Percentiles rank a stretch among this genome's conserved stretches.
These are phyloP conservation scores for Taenioides sp. DNA, from an alignment of 2,797 vertebrate species.

Conservation along the genomic window DNA sequence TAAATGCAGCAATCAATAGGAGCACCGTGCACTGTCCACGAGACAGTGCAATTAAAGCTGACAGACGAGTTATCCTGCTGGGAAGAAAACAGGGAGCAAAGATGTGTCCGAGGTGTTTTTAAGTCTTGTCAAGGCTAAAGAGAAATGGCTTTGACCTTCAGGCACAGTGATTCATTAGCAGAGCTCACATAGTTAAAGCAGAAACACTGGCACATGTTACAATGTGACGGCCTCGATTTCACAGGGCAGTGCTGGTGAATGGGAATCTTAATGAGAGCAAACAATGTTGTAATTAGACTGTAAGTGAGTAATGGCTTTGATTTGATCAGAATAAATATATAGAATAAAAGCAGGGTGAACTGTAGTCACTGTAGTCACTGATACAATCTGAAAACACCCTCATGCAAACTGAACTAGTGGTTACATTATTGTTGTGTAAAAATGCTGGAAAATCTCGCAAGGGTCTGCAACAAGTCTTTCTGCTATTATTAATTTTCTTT, in stretches of 20 bases:
- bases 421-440: neutral
- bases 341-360: neutral
- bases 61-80: conserved; percentile 66
- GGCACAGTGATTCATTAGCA: conserved; percentile 24
- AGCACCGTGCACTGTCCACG: conserved; percentile 42
- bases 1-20: conserved; percentile 70
- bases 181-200: conserved; percentile 4
- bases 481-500: no score
- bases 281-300: conserved; percentile 3
- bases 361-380: neutral
- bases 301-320: conserved; percentile 5
- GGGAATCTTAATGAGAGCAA: conserved; percentile 4
- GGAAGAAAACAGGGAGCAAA: conserved; percentile 17
- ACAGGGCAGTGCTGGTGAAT: neutral
- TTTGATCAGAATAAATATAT: neutral
- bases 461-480: neutral
- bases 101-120: conserved; percentile 17
- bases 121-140: conserved; percentile 3
- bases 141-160: conserved; percentile 27
- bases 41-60: conserved; percentile 70
- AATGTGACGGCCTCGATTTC: neutral
- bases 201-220: conserved; percentile 17
- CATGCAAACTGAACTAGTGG: neutral
- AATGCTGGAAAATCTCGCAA: no score
- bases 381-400: neutral